Evolutionary conservation across 2,888 invertebrate genomes (phyloP), one percentile per base, ranked within the genome.

Genomic region (Plebejus melissa): DNA sequence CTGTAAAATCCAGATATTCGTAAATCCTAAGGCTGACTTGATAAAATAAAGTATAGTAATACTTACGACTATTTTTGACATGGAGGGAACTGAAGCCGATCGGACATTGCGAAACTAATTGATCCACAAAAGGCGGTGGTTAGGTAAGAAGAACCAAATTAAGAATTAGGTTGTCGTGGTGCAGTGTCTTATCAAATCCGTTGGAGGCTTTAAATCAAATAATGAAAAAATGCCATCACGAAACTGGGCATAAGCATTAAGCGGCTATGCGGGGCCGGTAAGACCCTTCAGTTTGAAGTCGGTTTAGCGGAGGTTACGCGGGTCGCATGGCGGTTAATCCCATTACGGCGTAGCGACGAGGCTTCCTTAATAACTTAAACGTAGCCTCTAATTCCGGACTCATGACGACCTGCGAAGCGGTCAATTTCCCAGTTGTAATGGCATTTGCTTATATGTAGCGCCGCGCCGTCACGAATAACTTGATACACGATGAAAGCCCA

Each of bases 281-380:
- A 77, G 79, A 77, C 76, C 72, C 74, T 74, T 76, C 76, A 76
- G 79, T 76, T 75, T 75, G 65, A 74, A 77, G 78, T 77, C 75
- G 77, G 77, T 79, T 78, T 77, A 78, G 77, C 77, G 76, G 76
- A 71, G 78, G 79, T 79, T 77, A 79, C 77, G 79, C 79, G 78
- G 79, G 82, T 80, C 81, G 83, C 81, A 80, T 83, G 82, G 80
- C 82, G 82, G 83, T 81, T 91, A 91, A 92, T 91, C 90, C 88
- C 83, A 88, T 92, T 91, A 91, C 80, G 82, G 80, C 82, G 87
- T 83, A 87, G 83, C 85, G 83, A 80, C 84, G 86, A 86, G 90
- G 90, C 89, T 91, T 91, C 91, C 87, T 84, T 90, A 87, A 89
- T 88, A 89, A 88, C 85, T 87, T 87, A 84, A 88, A 86, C 84